A percentile compares a stretch with the other conserved stretches of the same genome.
Conservation (phyloP, 2,113 vertebrate genomes). For the Chamaea fasciata region DNA sequence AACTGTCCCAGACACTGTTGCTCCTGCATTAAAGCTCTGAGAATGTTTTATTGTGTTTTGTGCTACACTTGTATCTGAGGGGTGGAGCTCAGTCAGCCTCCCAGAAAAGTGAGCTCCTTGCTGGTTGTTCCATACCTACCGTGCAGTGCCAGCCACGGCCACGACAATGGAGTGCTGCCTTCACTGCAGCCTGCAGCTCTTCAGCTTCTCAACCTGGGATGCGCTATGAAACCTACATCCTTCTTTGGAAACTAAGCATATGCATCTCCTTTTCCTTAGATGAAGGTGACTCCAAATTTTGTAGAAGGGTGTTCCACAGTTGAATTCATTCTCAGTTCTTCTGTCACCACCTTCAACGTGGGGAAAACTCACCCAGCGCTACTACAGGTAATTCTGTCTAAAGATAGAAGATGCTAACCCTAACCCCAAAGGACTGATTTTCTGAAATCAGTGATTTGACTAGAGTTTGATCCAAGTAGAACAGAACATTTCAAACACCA, state of each 20-base stretch:
- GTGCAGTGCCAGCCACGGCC: not conserved
- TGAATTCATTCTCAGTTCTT: not conserved
- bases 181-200: not conserved
- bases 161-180: not conserved
- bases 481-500: not conserved
- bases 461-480: not conserved
- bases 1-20: not conserved
- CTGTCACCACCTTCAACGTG: not conserved
- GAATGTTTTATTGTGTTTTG: conserved; percentile 4
- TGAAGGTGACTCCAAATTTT: not conserved
- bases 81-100: not conserved
- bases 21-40: not conserved
- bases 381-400: not conserved
- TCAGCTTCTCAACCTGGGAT: not conserved
- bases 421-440: not conserved
- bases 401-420: not conserved
- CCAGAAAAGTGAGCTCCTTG: not conserved
- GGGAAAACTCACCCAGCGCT: not conserved
- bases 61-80: not conserved
- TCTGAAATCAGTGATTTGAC: not conserved
- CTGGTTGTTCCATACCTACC: not conserved
- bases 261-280: not conserved
- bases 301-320: not conserved
- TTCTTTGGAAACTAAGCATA: not conserved
- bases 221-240: not conserved